These are phyloP conservation scores for Drosophila nigricruria DNA, from an alignment of 2,888 invertebrate species.

Conservation along the genomic window DNA sequence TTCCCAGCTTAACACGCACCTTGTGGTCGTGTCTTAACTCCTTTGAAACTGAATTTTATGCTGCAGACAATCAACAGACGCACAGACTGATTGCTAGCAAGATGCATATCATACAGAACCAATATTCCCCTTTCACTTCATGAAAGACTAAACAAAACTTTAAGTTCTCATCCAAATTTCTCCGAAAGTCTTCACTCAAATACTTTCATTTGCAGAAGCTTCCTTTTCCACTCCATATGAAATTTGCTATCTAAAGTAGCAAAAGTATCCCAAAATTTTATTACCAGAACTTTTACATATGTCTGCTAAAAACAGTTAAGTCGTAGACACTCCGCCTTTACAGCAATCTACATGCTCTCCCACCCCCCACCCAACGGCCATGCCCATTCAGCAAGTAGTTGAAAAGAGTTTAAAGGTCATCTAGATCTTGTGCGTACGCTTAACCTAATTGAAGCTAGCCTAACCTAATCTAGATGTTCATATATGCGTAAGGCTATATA, in stretches of 20 bases:
- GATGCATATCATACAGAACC: no score
- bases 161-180: no score
- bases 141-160: no score
- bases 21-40: no score
- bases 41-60: no score
- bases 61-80: no score
- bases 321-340: not conserved
- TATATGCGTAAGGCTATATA: not conserved
- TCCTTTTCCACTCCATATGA: not conserved
- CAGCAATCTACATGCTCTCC: not conserved
- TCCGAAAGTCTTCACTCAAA: no score
- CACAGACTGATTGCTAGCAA: no score
- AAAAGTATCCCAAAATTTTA: not conserved
- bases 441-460: conserved; percentile 2
- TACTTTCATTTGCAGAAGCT: not conserved
- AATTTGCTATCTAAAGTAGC: not conserved
- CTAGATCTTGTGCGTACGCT: conserved; percentile 1
- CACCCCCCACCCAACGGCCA: no score
- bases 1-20: no score
- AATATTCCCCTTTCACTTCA: no score
- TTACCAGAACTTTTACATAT: not conserved
- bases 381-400: not conserved
- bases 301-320: not conserved
- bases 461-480: not conserved
- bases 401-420: conserved; percentile 9